phyloP scores from a whole-genome alignment of 2,797 vertebrate genomes.

The Falco novaeseelandiae region DNA sequence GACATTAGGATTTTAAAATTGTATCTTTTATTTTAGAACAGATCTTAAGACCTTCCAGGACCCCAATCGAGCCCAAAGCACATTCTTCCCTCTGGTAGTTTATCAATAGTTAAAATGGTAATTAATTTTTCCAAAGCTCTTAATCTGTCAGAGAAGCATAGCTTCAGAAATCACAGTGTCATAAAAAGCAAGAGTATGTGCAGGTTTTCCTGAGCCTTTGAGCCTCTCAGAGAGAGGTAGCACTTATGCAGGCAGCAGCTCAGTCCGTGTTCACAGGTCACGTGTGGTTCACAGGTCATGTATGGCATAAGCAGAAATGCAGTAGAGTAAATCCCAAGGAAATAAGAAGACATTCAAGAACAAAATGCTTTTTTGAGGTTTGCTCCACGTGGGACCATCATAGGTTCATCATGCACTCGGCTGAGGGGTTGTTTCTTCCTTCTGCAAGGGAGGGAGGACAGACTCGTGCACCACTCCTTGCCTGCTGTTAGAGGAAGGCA shows the following conservation, averaged over 20 bases:
- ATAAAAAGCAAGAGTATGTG: not conserved
- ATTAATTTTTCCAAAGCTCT: not conserved
- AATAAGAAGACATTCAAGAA: not conserved
- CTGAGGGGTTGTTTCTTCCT: not conserved
- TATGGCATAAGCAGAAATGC: not conserved
- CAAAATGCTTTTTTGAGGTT: not conserved
- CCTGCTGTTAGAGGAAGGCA: not conserved
- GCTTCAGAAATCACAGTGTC: not conserved
- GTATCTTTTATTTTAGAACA: not conserved
- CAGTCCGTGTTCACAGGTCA: not conserved
- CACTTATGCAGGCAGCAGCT: not conserved
- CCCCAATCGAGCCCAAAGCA: not conserved
- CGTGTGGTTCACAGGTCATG: fast-evolving
- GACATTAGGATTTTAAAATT: not conserved
- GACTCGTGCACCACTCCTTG: not conserved
- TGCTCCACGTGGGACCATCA: not conserved
- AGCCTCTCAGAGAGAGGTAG: not conserved
- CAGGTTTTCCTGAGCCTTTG: not conserved
- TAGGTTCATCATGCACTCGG: fast-evolving
- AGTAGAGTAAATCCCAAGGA: not conserved
- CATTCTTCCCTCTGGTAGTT: not conserved
- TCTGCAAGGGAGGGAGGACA: not conserved
- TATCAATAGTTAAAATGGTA: not conserved
- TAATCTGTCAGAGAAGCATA: not conserved
- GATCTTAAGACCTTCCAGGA: not conserved